Evolutionary conservation across 2,113 vertebrate genomes (phyloP).

Genomic region (Poeciliopsis prolifica): DNA sequence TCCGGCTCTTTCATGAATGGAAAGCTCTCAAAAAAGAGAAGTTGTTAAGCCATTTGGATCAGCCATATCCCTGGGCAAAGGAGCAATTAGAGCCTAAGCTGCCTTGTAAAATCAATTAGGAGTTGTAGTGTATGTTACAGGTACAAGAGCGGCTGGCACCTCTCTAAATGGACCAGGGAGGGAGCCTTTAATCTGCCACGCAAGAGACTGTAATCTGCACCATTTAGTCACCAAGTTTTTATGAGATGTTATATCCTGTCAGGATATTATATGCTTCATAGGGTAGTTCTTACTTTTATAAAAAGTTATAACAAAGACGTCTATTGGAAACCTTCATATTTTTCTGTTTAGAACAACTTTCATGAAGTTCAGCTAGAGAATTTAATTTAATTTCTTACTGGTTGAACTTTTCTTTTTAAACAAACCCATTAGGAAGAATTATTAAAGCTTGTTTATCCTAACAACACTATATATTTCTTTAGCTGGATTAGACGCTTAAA

Average conservation of each 20-base stretch:
- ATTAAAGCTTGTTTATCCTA: too few species aligned
- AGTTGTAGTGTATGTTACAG: constrained; percentile 64
- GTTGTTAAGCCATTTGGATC: constrained; percentile 66
- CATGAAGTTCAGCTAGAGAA: neutral
- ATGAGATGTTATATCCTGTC: constrained; percentile 1
- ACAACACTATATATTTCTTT: neutral
- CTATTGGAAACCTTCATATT: neutral
- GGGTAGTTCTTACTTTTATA: neutral
- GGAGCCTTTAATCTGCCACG: constrained; percentile 36
- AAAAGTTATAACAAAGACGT: neutral
- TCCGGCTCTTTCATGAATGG: constrained; percentile 56
- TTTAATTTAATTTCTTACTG: neutral
- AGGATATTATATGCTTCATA: neutral
- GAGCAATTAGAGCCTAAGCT: constrained; percentile 73
- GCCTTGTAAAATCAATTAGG: constrained; percentile 75
- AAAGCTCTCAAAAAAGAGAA: constrained; percentile 53
- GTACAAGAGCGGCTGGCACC: constrained; percentile 53
- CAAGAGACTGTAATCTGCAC: constrained; percentile 37
- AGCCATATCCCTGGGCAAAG: constrained; percentile 68
- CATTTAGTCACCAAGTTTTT: constrained; percentile 18
- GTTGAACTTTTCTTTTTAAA: neutral
- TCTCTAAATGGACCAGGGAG: constrained; percentile 47
- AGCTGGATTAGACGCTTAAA: neutral
- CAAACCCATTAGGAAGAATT: too few species aligned
- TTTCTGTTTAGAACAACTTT: neutral